A percentile compares a stretch with the other conserved stretches of the same genome.
Conservation (phyloP, 2,888 invertebrate species). For the Julus scanicus region DNA sequence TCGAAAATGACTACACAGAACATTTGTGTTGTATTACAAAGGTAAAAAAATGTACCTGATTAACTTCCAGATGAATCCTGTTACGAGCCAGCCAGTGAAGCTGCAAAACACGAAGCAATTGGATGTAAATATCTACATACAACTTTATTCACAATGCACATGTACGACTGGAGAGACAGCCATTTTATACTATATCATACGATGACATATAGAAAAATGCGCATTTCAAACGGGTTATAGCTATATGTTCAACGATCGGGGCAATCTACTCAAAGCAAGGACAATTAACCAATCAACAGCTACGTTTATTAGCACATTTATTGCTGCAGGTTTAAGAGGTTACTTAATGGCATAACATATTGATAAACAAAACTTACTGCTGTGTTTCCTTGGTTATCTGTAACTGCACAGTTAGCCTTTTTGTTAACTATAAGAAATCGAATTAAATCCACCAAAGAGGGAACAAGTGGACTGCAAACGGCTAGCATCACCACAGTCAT, state of each 20-base stretch:
- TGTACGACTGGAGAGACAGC: too few species aligned
- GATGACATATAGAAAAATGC: too few species aligned
- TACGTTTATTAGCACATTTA: too few species aligned
- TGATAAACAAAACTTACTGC: constrained; percentile 65
- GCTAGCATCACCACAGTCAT: constrained; percentile 66
- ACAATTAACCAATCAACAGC: too few species aligned
- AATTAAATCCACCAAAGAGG: constrained; percentile 64
- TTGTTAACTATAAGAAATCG: constrained; percentile 67
- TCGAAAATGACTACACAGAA: not conserved
- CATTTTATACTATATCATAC: too few species aligned
- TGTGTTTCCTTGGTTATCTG: constrained; percentile 66
- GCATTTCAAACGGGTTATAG: too few species aligned
- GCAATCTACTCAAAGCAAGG: too few species aligned
- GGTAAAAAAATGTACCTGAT: constrained; percentile 53
- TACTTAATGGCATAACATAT: too few species aligned
- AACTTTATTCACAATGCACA: not conserved
- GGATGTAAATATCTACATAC: not conserved
- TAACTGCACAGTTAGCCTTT: constrained; percentile 66
- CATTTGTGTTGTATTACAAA: not conserved
- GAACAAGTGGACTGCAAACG: constrained; percentile 63
- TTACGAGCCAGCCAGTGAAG: constrained; percentile 60
- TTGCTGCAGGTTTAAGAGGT: too few species aligned
- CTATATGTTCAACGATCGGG: too few species aligned
- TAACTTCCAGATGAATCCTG: constrained; percentile 54
- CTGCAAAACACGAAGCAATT: constrained; percentile 57